Base-by-base conservation (phyloP, 2,888 invertebrate species). In the Epirrhoe alternata region DNA sequence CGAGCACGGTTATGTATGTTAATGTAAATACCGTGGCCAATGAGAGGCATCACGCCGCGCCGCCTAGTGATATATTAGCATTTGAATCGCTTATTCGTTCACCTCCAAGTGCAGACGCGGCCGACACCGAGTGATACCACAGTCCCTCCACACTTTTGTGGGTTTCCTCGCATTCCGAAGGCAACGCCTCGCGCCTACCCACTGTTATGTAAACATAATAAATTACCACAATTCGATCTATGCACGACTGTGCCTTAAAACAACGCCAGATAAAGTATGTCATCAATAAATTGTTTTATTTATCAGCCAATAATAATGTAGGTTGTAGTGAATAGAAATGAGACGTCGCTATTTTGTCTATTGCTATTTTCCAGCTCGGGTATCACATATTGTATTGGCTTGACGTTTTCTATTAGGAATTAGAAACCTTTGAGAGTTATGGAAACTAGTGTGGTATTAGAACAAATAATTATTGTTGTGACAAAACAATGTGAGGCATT, bases 1-100 rank as follows among this genome's bases (percentile, higher is more conserved):
- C 90, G 71, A 79, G 73, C 80, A 77, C 81, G 80, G 82, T 84
- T 88, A 86, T 86, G 82, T 89, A 92, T 92, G 91, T 87, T 91
- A 91, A 92, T 93, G 87, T 86, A 87, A 88, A 89, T 84, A 87
- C 78, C 86, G 80, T 84, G 80, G 85, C 92, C 92, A 93, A 93
- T 93, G 86, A 88, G 87, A 82, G 84, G 70, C 88, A 85, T 88
- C 88, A 88, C 84, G 84, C 79, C 82, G 80, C 83, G 75, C 90
- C 88, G 89, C 88, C 87, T 85, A 80, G 92, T 92, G 92, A 93
- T 92, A 92, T 92, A 93, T 93, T 93, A 92, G 88, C 90, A 91
- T 92, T 92, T 89, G 89, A 90, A 92, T 87, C 88, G 90, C 83
- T 90, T 88, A 89, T 90, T 89, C 89, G 89, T 86, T 86, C 64